Evolutionary conservation across 2,888 invertebrate species (phyloP).

Genomic region (Ophioninae sp.): DNA sequence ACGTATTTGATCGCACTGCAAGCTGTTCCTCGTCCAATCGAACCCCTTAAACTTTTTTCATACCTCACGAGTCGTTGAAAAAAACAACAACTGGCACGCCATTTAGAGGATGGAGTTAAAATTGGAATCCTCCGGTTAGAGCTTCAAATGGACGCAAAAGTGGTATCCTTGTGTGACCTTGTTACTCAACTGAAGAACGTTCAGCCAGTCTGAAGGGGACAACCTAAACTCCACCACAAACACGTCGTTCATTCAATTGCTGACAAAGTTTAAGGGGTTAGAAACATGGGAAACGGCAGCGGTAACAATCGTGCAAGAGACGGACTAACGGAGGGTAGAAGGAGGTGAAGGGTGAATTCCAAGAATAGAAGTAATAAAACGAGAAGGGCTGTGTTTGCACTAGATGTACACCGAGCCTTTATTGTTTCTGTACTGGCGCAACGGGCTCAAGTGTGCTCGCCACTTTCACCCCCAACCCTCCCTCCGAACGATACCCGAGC

Average conservation of each 20-base stretch:
- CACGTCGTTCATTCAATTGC: slow-evolving; percentile 53
- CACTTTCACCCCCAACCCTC: background rate
- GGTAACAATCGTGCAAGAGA: background rate
- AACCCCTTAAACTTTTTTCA: background rate
- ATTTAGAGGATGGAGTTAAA: background rate
- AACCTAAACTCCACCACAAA: slow-evolving; percentile 21
- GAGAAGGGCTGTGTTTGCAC: slow-evolving; percentile 31
- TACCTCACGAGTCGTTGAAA: too few relatives aligned
- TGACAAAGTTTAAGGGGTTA: slow-evolving; percentile 41
- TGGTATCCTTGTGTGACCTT: background rate
- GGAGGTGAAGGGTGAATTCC: slow-evolving; percentile 2
- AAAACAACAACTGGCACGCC: background rate
- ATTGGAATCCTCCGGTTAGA: background rate
- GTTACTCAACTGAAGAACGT: background rate
- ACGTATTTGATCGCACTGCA: slow-evolving; percentile 66
- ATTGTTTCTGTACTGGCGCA: slow-evolving; percentile 16
- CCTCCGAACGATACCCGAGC: background rate
- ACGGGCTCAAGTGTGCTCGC: slow-evolving; percentile 13
- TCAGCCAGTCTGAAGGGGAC: slow-evolving; percentile 2
- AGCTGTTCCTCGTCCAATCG: background rate
- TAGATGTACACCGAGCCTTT: slow-evolving; percentile 21
- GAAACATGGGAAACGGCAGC: slow-evolving; percentile 39
- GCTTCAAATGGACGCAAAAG: background rate
- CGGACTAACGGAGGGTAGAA: background rate
- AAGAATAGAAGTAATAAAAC: slow-evolving; percentile 31